phyloP scores from a whole-genome alignment of 2,797 vertebrate species.

The Danio jaintianensis region DNA sequence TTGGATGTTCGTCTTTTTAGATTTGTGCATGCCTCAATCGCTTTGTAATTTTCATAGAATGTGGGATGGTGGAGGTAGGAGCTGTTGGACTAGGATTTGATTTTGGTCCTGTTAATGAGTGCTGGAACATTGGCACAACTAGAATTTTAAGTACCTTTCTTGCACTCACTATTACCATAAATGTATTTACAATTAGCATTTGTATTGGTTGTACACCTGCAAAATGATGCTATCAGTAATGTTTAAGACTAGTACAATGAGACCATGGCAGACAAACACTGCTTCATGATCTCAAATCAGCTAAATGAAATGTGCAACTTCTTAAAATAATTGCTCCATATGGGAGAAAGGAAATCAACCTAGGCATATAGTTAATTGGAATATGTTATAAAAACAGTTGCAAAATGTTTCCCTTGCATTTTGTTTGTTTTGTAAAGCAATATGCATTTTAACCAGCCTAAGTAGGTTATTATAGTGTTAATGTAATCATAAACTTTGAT shows the following conservation, averaged over 20 bases:
- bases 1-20: not conserved
- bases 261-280: not conserved
- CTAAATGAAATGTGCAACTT: not conserved
- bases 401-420: not conserved
- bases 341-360: not conserved
- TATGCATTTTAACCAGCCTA: not conserved
- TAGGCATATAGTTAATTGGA: conserved; percentile 4
- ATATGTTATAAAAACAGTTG: conserved; percentile 1
- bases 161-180: not conserved
- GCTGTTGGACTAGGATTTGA: not conserved
- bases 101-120: conserved; percentile 2
- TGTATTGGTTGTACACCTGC: conserved; percentile 4
- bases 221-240: conserved; percentile 1
- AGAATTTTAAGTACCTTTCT: conserved; percentile 10
- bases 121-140: not conserved
- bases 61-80: conserved; percentile 1
- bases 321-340: conserved; percentile 10
- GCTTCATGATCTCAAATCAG: not conserved
- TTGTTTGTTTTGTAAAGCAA: not conserved
- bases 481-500: not conserved
- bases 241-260: conserved; percentile 7
- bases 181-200: not conserved
- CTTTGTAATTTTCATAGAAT: conserved; percentile 7
- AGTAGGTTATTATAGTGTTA: not conserved
- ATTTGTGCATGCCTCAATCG: not conserved